Base-by-base conservation (phyloP, 2,113 vertebrate species). In the Oncorhynchus clarkii region DNA sequence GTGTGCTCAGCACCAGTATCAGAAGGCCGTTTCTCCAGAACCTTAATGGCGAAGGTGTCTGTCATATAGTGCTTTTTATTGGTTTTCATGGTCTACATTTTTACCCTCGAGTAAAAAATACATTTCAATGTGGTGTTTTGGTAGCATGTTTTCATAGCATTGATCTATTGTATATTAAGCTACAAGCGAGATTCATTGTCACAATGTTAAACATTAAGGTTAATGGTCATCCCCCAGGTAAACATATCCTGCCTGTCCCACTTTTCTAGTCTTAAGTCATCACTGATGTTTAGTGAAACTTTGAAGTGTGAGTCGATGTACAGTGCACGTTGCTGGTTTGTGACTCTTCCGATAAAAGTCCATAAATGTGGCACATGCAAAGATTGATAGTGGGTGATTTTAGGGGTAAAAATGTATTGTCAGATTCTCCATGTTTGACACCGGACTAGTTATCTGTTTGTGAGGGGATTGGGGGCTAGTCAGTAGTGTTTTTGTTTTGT, bases 281-380 rank as follows among this genome's bases (percentile, higher is more conserved):
- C 74, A 85, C 1, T 74, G 49, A 84, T 83, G 78, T 79, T 84
- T 78, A 67, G 73, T 69, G 6, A 34, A 34, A 34, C 31, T 34
- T 77, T 81, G 78, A 80, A 31, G n/a, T 88, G 79, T 83, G 64
- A 51, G 78, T 75, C 49, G 22, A 45, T 88, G 86, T 83, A 82
- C 82, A 87, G 82, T 78, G 27, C 75, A 0, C 78, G 20, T 79
- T 78, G 60, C 68, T 1, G 12, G 26, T 24, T 2, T 29, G 20
- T 60, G 20, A 60, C 62, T 0, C 72, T 80, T 71, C 67, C 27
- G 0, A 22, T 72, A 24, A 18, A 67, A 24, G 26, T 1, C 49
- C 49, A 51, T 51, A 11, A 11, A 51, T 13, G 14, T 51, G 13
- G 12, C 2, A 13, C 14, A 14, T 51, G 49, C 9, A 51, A 13